phyloP scores from a whole-genome alignment of 2,113 vertebrate genomes.

The Lycaon pictus region DNA sequence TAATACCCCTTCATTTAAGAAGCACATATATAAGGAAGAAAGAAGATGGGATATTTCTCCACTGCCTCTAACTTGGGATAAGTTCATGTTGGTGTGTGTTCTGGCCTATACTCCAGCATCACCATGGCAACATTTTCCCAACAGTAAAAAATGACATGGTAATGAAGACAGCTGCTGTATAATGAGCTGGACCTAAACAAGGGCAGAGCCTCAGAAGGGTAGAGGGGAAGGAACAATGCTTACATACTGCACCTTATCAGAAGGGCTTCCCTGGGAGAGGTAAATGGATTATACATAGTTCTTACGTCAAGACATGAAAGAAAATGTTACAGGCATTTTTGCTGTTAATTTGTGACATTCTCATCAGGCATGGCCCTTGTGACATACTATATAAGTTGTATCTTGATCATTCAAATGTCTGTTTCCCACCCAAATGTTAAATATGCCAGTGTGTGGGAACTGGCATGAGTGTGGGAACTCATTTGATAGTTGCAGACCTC shows the following conservation, averaged over 20 bases:
- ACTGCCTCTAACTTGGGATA: not conserved
- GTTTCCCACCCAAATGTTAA: not conserved
- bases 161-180: constrained; percentile 1
- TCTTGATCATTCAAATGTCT: not conserved
- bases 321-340: not conserved
- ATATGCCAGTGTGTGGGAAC: not conserved
- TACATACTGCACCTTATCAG: not conserved
- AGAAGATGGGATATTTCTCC: not conserved
- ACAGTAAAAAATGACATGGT: not conserved
- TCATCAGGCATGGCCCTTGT: not conserved
- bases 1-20: not conserved
- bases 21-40: not conserved
- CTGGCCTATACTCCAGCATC: constrained; percentile 14
- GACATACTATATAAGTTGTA: not conserved
- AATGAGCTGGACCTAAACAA: not conserved
- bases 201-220: not conserved
- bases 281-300: not conserved
- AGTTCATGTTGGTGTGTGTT: not conserved
- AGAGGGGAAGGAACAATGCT: not conserved
- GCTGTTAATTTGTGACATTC: not conserved
- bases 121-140: not conserved
- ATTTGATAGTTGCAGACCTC: not conserved
- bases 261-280: not conserved
- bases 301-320: not conserved
- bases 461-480: not conserved